Percentiles rank a stretch among this genome's conserved stretches.
These are phyloP conservation scores for Danio kyathit DNA, from an alignment of 2,797 vertebrate species.

Conservation along the genomic window DNA sequence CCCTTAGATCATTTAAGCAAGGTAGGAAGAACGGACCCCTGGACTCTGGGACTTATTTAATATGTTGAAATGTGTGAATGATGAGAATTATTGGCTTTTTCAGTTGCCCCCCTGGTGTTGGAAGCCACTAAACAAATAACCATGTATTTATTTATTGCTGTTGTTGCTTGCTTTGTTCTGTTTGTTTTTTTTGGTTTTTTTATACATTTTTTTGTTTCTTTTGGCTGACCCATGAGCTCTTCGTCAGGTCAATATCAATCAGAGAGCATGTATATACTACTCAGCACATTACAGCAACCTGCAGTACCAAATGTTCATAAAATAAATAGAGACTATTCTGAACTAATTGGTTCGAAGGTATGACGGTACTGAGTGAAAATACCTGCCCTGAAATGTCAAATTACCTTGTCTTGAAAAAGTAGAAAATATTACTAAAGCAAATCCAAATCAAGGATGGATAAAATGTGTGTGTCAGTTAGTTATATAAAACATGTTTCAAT, in stretches of 20 bases:
- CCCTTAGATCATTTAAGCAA: too few species aligned
- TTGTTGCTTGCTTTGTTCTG: too few species aligned
- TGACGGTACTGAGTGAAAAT: not conserved
- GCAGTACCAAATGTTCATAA: not conserved
- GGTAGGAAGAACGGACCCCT: too few species aligned
- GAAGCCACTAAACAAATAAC: too few species aligned
- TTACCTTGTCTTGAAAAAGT: not conserved
- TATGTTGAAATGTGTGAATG: too few species aligned
- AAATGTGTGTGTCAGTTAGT: not conserved
- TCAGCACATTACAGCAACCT: not conserved
- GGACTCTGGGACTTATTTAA: too few species aligned
- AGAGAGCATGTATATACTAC: not conserved
- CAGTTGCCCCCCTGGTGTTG: too few species aligned
- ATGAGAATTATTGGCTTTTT: too few species aligned
- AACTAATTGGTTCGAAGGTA: not conserved
- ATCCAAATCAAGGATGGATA: not conserved
- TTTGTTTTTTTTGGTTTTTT: too few species aligned
- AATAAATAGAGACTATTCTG: not conserved
- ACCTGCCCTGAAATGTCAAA: not conserved
- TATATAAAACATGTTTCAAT: not conserved
- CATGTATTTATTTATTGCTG: too few species aligned
- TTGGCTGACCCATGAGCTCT: too few species aligned
- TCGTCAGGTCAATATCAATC: conserved; percentile 2
- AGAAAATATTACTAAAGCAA: not conserved
- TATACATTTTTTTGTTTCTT: too few species aligned